Percentiles rank a stretch among this genome's conserved stretches.
phyloP scores from a whole-genome alignment of 2,888 invertebrate genomes.

The Drosophila tanythrix region DNA sequence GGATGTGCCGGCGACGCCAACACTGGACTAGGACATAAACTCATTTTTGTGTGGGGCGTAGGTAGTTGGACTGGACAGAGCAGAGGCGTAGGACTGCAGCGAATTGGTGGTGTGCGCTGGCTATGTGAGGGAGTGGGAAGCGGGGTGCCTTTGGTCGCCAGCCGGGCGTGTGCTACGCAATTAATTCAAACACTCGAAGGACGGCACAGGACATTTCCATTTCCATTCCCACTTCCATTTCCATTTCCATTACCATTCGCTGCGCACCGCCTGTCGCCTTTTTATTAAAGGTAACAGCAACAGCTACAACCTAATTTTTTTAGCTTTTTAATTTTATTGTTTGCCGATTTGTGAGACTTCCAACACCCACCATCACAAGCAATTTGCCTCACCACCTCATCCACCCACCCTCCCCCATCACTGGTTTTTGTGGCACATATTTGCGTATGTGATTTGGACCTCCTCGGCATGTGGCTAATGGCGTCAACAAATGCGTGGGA shows the following conservation, averaged over 20 bases:
- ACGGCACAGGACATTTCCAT: conserved; percentile 65
- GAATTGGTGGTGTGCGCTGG: not conserved
- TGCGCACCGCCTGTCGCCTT: conserved; percentile 15
- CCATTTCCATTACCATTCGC: conserved; percentile 27
- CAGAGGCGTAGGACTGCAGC: not conserved
- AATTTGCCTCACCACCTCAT: not conserved
- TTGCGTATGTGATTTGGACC: conserved; percentile 70
- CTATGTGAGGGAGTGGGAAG: not conserved
- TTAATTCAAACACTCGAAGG: conserved; percentile 78
- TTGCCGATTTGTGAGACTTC: conserved; percentile 35
- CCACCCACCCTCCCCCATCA: not conserved
- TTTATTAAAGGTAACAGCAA: conserved; percentile 53
- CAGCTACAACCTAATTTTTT: conserved; percentile 4
- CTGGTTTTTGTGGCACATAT: conserved; percentile 42
- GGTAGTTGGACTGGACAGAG: conserved; percentile 33
- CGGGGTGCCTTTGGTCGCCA: conserved; percentile 58
- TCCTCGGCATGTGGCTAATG: conserved; percentile 66
- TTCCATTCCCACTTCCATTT: conserved; percentile 41
- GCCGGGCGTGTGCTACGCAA: conserved; percentile 76
- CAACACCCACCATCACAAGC: not conserved
- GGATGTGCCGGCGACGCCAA: conserved; percentile 59
- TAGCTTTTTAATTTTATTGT: conserved; percentile 41
- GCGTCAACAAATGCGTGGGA: conserved; percentile 70
- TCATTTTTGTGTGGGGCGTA: conserved; percentile 73
- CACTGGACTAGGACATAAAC: conserved; percentile 75